Percentiles rank a stretch among this genome's conserved stretches.
These are phyloP conservation scores for Osmerus eperlanus DNA, from an alignment of 2,113 vertebrate species.

Conservation along the genomic window DNA sequence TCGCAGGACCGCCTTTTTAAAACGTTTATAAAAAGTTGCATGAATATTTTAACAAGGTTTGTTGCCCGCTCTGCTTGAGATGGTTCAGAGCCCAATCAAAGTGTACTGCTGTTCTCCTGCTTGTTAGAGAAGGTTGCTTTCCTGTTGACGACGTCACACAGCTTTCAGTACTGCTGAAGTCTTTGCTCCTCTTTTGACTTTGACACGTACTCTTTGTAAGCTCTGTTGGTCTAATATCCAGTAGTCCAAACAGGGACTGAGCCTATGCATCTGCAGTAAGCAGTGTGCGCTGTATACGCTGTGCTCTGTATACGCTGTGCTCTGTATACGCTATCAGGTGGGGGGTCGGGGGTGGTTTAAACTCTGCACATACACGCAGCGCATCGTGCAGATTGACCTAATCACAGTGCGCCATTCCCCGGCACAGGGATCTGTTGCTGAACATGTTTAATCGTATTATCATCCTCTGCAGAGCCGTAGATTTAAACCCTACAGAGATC, in stretches of 20 bases:
- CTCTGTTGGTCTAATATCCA: too few relatives aligned
- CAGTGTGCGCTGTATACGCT: background rate
- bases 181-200: too few relatives aligned
- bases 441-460: constrained; percentile 15
- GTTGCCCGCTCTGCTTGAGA: background rate
- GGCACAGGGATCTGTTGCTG: too few relatives aligned
- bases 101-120: background rate
- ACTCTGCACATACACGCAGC: constrained; percentile 1
- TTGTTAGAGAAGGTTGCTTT: background rate
- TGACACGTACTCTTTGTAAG: too few relatives aligned
- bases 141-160: too few relatives aligned
- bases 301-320: too few relatives aligned
- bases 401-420: too few relatives aligned
- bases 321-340: background rate
- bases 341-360: too few relatives aligned
- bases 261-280: too few relatives aligned
- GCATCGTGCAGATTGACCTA: background rate
- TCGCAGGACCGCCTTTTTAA: constrained; percentile 23
- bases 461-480: background rate
- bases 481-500: background rate
- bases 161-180: too few relatives aligned
- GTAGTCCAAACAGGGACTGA: too few relatives aligned
- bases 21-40: constrained; percentile 21
- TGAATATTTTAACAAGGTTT: background rate
- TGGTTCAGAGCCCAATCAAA: background rate